Conservation (phyloP, 2,797 vertebrate species). For the Cryptoprocta ferox region DNA sequence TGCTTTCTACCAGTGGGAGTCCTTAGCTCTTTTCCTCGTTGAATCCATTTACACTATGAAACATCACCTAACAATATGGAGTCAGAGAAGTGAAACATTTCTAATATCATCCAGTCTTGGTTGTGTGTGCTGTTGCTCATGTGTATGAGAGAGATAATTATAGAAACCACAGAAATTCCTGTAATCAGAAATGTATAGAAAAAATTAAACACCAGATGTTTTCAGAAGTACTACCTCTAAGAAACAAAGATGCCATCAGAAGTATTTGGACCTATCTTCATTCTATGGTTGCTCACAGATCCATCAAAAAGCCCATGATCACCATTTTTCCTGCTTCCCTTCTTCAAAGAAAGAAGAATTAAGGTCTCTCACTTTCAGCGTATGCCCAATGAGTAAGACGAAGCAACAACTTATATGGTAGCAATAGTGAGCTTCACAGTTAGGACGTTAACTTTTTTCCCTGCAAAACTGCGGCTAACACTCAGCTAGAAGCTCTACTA, state of each 20-base stretch:
- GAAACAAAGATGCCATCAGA: background rate
- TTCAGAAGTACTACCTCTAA: background rate
- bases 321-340: background rate
- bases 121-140: fast-evolving
- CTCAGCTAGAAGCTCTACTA: background rate
- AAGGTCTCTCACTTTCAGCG: slow-evolving; percentile 6
- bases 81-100: background rate
- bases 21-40: background rate
- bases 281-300: background rate
- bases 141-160: background rate
- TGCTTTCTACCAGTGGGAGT: too few species aligned
- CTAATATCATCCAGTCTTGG: background rate
- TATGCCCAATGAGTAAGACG: slow-evolving; percentile 66
- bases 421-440: background rate
- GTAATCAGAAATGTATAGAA: background rate
- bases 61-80: background rate
- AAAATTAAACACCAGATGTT: background rate
- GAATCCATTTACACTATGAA: background rate
- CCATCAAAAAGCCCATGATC: background rate
- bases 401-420: background rate
- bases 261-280: background rate
- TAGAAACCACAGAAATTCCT: background rate
- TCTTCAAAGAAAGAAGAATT: slow-evolving; percentile 49
- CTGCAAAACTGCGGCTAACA: background rate
- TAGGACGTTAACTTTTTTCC: background rate